These are phyloP conservation scores for Cataglyphis cursor DNA, from an alignment of 2,888 invertebrate genomes.

Conservation along the genomic window DNA sequence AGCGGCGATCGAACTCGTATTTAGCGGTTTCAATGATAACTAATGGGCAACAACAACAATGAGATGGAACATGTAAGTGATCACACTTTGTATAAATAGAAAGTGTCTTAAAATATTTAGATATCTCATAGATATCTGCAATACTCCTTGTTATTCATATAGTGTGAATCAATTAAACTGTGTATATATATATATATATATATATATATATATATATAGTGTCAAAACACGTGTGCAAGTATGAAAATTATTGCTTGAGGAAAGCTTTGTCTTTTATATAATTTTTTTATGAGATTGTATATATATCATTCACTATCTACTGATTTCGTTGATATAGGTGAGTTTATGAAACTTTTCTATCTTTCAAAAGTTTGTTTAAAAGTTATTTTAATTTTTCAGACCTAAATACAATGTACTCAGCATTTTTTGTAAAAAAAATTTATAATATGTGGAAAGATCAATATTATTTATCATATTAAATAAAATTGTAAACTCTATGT, in stretches of 20 bases:
- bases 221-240: conserved; percentile 18
- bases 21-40: conserved; percentile 88
- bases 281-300: conserved; percentile 7
- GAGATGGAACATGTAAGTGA: conserved; percentile 17
- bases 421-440: background rate
- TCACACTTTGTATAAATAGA: background rate
- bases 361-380: background rate
- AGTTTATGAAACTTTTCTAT: background rate
- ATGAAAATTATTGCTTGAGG: conserved; percentile 5
- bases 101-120: background rate
- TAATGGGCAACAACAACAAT: conserved; percentile 63
- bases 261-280: conserved; percentile 14
- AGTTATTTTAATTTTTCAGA: conserved; percentile 8
- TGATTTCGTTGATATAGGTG: background rate
- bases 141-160: background rate
- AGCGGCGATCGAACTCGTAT: conserved; percentile 96
- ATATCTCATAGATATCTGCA: conserved; percentile 1
- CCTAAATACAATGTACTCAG: background rate
- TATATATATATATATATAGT: background rate
- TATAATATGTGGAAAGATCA: background rate
- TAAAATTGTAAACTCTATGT: conserved; percentile 13
- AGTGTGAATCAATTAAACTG: background rate
- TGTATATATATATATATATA: background rate
- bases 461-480: conserved; percentile 13
- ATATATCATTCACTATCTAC: background rate